These are phyloP conservation scores for Coptodon rendalli DNA, from an alignment of 2,113 vertebrate species.

Conservation along the genomic window DNA sequence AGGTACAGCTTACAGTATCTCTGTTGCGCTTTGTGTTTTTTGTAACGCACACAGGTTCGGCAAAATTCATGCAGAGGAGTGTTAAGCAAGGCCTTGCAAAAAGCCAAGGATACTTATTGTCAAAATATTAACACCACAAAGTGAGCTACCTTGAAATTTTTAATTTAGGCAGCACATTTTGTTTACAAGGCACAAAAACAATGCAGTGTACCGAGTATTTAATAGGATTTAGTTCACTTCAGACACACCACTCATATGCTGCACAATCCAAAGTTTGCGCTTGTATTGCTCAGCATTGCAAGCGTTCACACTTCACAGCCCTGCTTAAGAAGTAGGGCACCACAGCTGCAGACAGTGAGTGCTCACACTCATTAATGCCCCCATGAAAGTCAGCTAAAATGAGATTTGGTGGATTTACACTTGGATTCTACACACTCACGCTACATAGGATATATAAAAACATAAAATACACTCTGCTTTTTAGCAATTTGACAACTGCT, in stretches of 20 bases:
- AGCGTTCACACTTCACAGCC: conserved; percentile 52
- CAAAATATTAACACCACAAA: conserved; percentile 42
- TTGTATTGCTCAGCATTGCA: conserved; percentile 54
- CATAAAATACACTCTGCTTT: not conserved
- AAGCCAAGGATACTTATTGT: conserved; percentile 4
- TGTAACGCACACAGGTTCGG: not conserved
- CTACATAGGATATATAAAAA: not conserved
- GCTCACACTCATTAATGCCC: conserved; percentile 56
- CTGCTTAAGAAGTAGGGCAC: conserved; percentile 60
- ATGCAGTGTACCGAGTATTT: conserved; percentile 41
- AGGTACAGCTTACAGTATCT: not conserved
- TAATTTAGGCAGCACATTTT: conserved; percentile 31
- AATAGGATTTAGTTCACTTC: conserved; percentile 70
- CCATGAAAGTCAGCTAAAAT: conserved; percentile 38
- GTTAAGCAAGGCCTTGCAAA: not conserved
- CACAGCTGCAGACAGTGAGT: conserved; percentile 34
- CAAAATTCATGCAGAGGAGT: not conserved
- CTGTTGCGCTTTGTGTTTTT: not conserved
- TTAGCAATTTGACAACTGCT: not conserved
- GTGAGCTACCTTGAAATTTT: conserved; percentile 43
- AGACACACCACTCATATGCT: conserved; percentile 43
- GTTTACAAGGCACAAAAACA: conserved; percentile 54
- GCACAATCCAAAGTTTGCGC: conserved; percentile 44
- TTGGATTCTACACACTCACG: not conserved
- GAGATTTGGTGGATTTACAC: conserved; percentile 15